Conservation (phyloP, 2,113 vertebrate genomes). For the Okapia johnstoni region DNA sequence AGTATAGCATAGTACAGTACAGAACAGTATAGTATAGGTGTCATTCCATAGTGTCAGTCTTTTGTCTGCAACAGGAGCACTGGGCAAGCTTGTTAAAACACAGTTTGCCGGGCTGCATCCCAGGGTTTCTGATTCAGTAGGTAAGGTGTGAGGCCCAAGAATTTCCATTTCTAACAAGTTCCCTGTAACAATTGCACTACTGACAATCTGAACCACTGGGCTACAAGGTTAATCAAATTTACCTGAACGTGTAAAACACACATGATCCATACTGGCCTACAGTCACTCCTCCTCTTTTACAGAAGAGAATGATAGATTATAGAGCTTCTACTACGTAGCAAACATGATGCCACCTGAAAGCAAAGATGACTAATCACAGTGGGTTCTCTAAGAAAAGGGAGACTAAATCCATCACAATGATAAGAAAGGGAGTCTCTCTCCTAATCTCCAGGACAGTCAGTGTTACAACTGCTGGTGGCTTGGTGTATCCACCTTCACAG, state of each 20-base stretch:
- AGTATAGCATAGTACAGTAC: not conserved
- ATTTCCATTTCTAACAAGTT: conserved; percentile 22
- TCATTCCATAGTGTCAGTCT: not conserved
- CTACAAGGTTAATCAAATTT: not conserved
- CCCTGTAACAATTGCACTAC: not conserved
- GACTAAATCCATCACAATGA: not conserved
- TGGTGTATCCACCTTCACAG: not conserved
- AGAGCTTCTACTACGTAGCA: not conserved
- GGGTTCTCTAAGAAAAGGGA: not conserved
- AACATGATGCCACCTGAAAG: not conserved
- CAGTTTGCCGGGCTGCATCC: not conserved
- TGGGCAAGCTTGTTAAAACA: not conserved
- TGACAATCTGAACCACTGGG: not conserved
- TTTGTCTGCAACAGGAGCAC: not conserved
- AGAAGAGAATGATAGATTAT: not conserved
- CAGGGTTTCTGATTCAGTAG: conserved; percentile 10
- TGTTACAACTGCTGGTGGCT: not conserved
- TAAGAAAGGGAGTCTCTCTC: not conserved
- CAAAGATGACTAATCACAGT: not conserved
- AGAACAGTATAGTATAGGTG: not conserved
- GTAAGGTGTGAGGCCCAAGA: not conserved
- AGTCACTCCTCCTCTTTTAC: not conserved
- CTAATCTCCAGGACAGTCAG: not conserved
- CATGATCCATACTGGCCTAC: not conserved
- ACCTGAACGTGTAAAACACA: not conserved